Evolutionary conservation across 53 echinoderm and acorn worm species (phyloP).

Genomic region (Paelopatides confundens): DNA sequence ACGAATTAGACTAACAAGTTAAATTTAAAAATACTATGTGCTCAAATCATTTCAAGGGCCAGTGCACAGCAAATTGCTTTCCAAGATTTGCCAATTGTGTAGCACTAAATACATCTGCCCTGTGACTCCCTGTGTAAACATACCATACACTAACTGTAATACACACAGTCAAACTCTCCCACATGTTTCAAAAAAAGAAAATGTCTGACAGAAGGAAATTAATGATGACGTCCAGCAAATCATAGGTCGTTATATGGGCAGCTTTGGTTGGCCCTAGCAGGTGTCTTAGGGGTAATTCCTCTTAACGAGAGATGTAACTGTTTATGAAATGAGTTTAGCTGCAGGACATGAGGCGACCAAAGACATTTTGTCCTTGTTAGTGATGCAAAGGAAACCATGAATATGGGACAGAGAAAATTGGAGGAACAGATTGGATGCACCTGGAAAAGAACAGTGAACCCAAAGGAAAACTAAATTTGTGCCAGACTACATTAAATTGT

Average conservation of each 20-base stretch:
- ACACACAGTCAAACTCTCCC: not conserved
- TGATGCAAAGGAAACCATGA: conserved; percentile 12
- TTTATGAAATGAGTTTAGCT: conserved; percentile 9
- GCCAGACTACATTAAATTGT: too few species aligned
- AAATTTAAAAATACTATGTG: too few species aligned
- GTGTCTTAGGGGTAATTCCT: conserved; percentile 15
- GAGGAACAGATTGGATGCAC: conserved; percentile 7
- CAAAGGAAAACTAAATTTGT: too few species aligned
- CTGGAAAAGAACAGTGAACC: conserved; percentile 3
- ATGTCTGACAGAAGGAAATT: conserved; percentile 14
- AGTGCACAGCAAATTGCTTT: too few species aligned
- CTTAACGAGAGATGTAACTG: not conserved
- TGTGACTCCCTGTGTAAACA: too few species aligned
- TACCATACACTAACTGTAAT: too few species aligned
- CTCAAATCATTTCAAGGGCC: too few species aligned
- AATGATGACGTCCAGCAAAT: conserved; percentile 1
- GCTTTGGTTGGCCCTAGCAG: conserved; percentile 20
- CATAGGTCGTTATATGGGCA: not conserved
- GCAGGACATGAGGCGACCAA: not conserved
- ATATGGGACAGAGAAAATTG: not conserved
- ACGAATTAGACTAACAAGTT: too few species aligned
- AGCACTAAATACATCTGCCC: too few species aligned
- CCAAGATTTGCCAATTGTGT: too few species aligned
- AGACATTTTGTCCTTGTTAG: not conserved
- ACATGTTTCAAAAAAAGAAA: not conserved